phyloP scores from a whole-genome alignment of 2,797 vertebrate species.

The Adrianichthys oophorus region DNA sequence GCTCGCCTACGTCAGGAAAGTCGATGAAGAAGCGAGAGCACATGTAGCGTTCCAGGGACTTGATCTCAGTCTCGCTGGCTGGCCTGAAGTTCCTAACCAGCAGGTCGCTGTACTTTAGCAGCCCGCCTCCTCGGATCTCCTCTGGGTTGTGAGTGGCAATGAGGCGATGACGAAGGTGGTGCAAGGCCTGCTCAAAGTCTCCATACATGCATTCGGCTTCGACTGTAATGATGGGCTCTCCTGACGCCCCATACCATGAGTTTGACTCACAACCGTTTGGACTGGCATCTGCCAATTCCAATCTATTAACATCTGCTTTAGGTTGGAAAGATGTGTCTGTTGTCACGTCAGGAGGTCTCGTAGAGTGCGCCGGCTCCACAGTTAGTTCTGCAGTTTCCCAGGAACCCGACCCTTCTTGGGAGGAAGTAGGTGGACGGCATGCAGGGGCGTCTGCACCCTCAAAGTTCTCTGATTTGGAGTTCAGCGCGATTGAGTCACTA shows the following conservation, averaged over 20 bases:
- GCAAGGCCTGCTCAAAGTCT: constrained; percentile 90
- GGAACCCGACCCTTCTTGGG: constrained; percentile 14
- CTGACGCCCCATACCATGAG: constrained; percentile 28
- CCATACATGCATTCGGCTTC: constrained; percentile 96
- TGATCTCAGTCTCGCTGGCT: constrained; percentile 88
- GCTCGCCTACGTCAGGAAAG: constrained; percentile 91
- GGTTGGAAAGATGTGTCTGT: constrained; percentile 2
- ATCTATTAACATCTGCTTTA: constrained; percentile 13
- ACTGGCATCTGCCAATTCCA: background rate
- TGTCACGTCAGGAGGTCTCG: constrained; percentile 60
- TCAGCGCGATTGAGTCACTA: constrained; percentile 20
- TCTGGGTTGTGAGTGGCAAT: constrained; percentile 94
- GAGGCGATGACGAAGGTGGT: constrained; percentile 86
- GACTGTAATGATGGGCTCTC: constrained; percentile 70
- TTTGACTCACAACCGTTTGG: constrained; percentile 8
- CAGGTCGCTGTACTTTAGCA: constrained; percentile 95
- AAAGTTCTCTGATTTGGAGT: constrained; percentile 18
- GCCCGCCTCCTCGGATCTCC: constrained; percentile 95
- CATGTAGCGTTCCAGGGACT: constrained; percentile 95
- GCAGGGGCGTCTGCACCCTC: constrained; percentile 16
- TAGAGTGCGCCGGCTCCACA: constrained; percentile 57
- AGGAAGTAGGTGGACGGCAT: background rate
- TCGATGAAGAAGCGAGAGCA: constrained; percentile 99
- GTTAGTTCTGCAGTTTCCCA: constrained; percentile 31
- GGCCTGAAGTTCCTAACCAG: constrained; percentile 92